These are phyloP conservation scores for Lottia scabra DNA, from an alignment of 2,888 invertebrate genomes.

Conservation along the genomic window DNA sequence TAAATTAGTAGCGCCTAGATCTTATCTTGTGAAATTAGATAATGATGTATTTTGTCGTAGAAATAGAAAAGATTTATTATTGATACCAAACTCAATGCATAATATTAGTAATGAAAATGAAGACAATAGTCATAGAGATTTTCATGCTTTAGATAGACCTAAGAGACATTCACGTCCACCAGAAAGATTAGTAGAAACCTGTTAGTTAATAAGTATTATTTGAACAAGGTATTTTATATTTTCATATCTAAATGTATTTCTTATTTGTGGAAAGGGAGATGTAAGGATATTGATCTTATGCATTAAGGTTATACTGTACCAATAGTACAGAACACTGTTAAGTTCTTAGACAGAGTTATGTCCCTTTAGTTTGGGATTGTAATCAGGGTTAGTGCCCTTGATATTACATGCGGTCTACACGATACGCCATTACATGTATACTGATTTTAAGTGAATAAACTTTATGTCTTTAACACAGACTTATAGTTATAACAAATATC, in stretches of 20 bases:
- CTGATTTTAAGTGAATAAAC: too few relatives aligned
- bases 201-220: too few relatives aligned
- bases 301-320: too few relatives aligned
- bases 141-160: background rate
- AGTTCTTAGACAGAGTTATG: too few relatives aligned
- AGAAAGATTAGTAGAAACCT: background rate
- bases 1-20: slow-evolving; percentile 24
- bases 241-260: background rate
- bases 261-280: background rate
- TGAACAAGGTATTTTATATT: too few relatives aligned
- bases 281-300: background rate
- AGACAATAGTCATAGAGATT: background rate
- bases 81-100: background rate
- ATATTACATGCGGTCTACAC: too few relatives aligned
- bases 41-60: background rate
- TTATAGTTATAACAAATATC: too few relatives aligned
- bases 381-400: too few relatives aligned
- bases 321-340: too few relatives aligned
- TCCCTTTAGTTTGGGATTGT: too few relatives aligned
- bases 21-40: slow-evolving; percentile 26
- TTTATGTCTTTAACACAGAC: too few relatives aligned
- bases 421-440: too few relatives aligned
- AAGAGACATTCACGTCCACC: background rate
- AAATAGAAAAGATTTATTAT: slow-evolving; percentile 1
- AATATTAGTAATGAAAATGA: background rate